These are phyloP conservation scores for Noctilio leporinus DNA, from an alignment of 2,113 vertebrate genomes.

Conservation along the genomic window DNA sequence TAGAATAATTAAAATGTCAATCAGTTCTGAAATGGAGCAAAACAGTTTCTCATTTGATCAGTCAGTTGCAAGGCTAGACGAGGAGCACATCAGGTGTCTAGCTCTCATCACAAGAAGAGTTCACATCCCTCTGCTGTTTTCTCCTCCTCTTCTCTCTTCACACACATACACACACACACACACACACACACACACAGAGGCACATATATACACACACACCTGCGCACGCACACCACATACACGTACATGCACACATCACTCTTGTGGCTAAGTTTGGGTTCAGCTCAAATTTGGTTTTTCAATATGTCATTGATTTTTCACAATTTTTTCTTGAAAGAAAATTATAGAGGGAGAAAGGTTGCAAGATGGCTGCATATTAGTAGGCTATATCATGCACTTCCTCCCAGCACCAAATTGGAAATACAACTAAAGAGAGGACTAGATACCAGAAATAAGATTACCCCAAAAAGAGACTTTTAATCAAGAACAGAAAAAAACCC, in stretches of 20 bases:
- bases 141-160: background rate
- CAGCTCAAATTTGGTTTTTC: background rate
- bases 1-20: constrained; percentile 78
- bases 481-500: too few species aligned
- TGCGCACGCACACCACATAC: too few species aligned
- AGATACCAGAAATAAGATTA: too few species aligned
- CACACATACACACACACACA: background rate
- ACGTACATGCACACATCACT: background rate
- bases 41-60: constrained; percentile 69
- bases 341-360: background rate
- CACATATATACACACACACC: too few species aligned
- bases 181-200: background rate
- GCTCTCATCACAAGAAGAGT: background rate
- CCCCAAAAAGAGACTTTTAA: too few species aligned
- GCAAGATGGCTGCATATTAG: too few species aligned
- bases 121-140: background rate
- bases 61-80: constrained; percentile 47
- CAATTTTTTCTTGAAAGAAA: background rate
- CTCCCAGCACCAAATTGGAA: too few species aligned
- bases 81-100: constrained; percentile 33
- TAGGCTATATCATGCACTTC: too few species aligned
- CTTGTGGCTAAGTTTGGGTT: background rate
- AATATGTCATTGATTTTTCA: background rate
- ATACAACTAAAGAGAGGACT: too few species aligned
- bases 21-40: constrained; percentile 71